Conservation (phyloP, 2,797 vertebrate species). For the Sebastolobus alascanus region DNA sequence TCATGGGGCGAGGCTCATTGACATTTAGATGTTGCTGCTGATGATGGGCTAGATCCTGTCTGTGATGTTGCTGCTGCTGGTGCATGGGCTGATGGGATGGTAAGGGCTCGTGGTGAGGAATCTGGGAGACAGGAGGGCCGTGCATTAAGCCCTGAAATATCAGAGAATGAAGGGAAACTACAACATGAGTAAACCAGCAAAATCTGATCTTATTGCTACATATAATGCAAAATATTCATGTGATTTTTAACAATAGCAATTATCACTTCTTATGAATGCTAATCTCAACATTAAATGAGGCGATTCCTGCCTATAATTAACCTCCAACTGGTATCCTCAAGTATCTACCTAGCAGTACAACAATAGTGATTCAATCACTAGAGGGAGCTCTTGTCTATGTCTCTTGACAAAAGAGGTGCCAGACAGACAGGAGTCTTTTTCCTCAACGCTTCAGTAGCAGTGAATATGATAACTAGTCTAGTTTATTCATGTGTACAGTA, state of each 20-base stretch:
- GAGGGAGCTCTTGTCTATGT: constrained; percentile 83
- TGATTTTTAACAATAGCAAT: neutral
- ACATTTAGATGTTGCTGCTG: constrained; percentile 81
- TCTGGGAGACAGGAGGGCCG: constrained; percentile 88
- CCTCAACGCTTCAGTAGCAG: constrained; percentile 41
- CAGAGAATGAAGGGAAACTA: constrained; percentile 15
- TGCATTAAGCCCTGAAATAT: constrained; percentile 87
- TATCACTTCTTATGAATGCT: neutral
- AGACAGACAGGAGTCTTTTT: constrained; percentile 36
- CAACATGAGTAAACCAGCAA: neutral
- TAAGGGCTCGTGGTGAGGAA: constrained; percentile 84
- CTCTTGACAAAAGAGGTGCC: constrained; percentile 40
- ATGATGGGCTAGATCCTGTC: constrained; percentile 85
- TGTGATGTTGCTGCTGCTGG: constrained; percentile 82
- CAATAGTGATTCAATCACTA: constrained; percentile 70
- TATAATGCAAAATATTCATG: neutral
- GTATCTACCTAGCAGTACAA: constrained; percentile 23
- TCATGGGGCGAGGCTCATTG: constrained; percentile 88
- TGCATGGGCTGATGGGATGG: constrained; percentile 87
- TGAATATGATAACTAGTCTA: constrained; percentile 54
- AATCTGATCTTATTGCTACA: neutral
- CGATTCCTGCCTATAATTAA: constrained; percentile 36
- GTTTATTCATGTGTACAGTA: constrained; percentile 58
- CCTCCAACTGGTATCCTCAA: constrained; percentile 32
- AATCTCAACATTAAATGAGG: neutral